Evolutionary conservation across 2,113 vertebrate genomes (phyloP).

Genomic region (Oncorhynchus nerka): DNA sequence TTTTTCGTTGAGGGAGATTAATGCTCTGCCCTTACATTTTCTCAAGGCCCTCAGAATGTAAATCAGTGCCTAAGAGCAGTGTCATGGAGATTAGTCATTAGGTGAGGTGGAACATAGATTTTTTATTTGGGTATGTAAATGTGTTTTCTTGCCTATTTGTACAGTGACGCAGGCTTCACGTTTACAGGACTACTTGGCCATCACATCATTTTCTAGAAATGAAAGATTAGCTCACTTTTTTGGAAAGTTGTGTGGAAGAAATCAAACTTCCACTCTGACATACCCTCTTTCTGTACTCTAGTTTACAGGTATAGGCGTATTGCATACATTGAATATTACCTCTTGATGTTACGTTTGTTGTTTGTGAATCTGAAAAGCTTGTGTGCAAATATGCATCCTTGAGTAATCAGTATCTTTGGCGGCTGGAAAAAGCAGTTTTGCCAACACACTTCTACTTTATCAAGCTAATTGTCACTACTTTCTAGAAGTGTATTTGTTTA

Average conservation of each 20-base stretch:
- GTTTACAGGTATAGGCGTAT: not conserved
- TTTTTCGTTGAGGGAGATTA: slow-evolving; percentile 76
- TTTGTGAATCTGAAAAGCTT: not conserved
- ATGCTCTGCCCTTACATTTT: slow-evolving; percentile 76
- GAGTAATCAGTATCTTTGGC: not conserved
- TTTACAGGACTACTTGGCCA: slow-evolving; percentile 55
- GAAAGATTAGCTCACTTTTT: slow-evolving; percentile 64
- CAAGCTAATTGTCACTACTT: not conserved
- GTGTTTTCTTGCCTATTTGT: slow-evolving; percentile 69
- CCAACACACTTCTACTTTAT: not conserved
- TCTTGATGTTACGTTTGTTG: not conserved
- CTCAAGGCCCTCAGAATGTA: slow-evolving; percentile 71
- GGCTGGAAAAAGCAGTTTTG: not conserved
- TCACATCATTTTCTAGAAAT: slow-evolving; percentile 55
- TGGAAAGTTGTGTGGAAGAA: slow-evolving; percentile 41
- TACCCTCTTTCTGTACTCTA: not conserved
- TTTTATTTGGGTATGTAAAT: slow-evolving; percentile 78
- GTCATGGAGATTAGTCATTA: slow-evolving; percentile 76
- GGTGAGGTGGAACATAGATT: slow-evolving; percentile 77
- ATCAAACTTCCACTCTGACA: not conserved
- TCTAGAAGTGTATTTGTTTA: not conserved
- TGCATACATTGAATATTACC: not conserved
- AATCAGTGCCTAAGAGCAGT: slow-evolving; percentile 70
- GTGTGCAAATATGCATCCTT: not conserved
- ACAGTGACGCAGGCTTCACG: slow-evolving; percentile 63